Evolutionary conservation across 2,888 invertebrate genomes (phyloP), one percentile per base, ranked within the genome.

Genomic region (Dascillus cervinus): DNA sequence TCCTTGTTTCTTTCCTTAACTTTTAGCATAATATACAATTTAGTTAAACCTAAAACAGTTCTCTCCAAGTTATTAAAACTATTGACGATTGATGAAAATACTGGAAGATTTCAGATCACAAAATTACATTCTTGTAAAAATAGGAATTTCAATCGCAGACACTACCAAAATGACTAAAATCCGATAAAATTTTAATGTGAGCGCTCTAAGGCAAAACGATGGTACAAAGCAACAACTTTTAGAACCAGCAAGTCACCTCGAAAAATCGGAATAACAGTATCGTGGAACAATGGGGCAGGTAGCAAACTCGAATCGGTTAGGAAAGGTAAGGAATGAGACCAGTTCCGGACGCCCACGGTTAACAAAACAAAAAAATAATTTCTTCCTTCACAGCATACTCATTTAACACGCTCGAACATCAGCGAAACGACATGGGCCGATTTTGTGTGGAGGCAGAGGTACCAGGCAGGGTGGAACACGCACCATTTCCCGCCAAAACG

Each of bases 281-380:
- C 39, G 36, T 26, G 26, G 29, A 35, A 40, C 36, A 43, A 41
- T 39, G 43, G n/a, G 43, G 38, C 47, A 50, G 46, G 46, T 43
- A 50, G 48, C 43, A 39, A 50, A 49, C 44, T 33, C 39, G 31
- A 39, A 40, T 46, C 50, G 40, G 54, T 55, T 55, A 53, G 46
- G 54, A 45, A 52, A 54, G 54, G 54, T 52, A 53, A 53, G 51
- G 53, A 50, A 50, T 52, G 50, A 47, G 50, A 53, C 54, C 54
- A 52, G 53, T 53, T 55, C 52, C 49, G 51, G 51, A 49, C 46
- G 45, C 47, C 49, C 38, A 46, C 48, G 37, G 43, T 26, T 33
- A 29, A 26, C 24, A 11, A 22, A 3, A 27, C 21, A 14, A 13
- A 17, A 35, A 17, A 10, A 21, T 20, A n/a, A 25, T 17, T 22